Percentiles rank a stretch among this genome's conserved stretches.
These are phyloP conservation scores for Tridacna crocea DNA, from an alignment of 2,888 invertebrate species.

Conservation along the genomic window DNA sequence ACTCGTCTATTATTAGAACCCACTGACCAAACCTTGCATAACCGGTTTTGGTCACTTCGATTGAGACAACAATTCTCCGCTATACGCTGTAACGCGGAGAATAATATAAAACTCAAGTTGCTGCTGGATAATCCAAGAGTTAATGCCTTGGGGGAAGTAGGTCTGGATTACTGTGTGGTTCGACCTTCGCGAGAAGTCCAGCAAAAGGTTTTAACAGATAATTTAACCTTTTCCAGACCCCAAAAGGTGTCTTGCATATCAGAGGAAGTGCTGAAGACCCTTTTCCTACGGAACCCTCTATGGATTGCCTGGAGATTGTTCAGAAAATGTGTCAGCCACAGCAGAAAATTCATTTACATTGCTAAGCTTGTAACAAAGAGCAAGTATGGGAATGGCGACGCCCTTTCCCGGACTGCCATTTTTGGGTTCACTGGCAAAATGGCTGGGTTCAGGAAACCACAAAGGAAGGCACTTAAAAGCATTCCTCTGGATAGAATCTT, in stretches of 20 bases:
- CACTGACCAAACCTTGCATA: too few relatives aligned
- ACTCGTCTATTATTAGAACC: too few relatives aligned
- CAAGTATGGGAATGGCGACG: conserved; percentile 10
- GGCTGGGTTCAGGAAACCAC: not conserved
- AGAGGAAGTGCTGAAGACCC: too few relatives aligned
- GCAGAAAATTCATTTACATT: conserved; percentile 13
- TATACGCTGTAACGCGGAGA: too few relatives aligned
- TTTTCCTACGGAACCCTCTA: too few relatives aligned
- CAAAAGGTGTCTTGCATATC: too few relatives aligned
- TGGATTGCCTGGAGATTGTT: not conserved
- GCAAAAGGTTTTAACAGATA: too few relatives aligned
- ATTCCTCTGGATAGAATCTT: conserved; percentile 9
- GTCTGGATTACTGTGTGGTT: conserved; percentile 12
- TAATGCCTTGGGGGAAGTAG: conserved; percentile 4
- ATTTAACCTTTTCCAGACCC: too few relatives aligned
- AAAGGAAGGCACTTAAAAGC: conserved; percentile 12
- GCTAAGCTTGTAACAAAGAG: not conserved
- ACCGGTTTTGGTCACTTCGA: too few relatives aligned
- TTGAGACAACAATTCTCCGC: too few relatives aligned
- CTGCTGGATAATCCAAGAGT: not conserved
- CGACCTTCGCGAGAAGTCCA: not conserved
- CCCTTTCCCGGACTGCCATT: not conserved
- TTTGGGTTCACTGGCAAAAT: conserved; percentile 13
- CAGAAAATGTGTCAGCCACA: not conserved
- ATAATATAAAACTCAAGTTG: too few relatives aligned